Evolutionary conservation across 1,140 invertebrate species (phyloP).

Genomic region (Kradibia gibbosae): DNA sequence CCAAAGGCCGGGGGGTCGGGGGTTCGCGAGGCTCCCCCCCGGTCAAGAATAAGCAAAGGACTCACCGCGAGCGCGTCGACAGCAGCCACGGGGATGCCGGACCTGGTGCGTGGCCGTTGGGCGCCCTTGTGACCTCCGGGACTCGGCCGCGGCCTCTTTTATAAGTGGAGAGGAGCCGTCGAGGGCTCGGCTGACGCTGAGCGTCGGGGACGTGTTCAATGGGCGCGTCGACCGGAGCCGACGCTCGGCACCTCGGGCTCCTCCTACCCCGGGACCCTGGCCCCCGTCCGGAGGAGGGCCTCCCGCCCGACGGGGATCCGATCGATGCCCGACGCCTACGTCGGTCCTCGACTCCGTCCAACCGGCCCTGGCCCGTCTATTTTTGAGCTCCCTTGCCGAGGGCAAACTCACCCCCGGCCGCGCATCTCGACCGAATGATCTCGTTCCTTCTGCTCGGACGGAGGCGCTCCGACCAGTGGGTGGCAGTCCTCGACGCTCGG

Average conservation of each 20-base stretch:
- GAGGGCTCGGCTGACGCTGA: slow-evolving; percentile 56
- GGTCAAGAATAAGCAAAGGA: no score
- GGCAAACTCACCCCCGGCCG: no score
- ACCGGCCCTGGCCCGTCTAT: no score
- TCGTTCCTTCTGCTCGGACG: not conserved
- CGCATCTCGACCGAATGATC: not conserved
- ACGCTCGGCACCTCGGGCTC: not conserved
- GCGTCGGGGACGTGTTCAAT: slow-evolving; percentile 64
- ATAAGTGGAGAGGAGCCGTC: slow-evolving; percentile 25
- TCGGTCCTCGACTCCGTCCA: not conserved
- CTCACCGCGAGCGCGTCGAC: not conserved
- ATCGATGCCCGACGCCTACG: not conserved
- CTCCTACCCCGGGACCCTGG: no score
- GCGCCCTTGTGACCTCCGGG: slow-evolving; percentile 32
- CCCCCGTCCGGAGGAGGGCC: no score
- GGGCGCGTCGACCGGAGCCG: slow-evolving; percentile 60
- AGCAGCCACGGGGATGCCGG: no score
- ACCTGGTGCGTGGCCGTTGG: not conserved
- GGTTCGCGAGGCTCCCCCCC: no score
- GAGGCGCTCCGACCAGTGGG: no score
- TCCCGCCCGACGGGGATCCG: not conserved
- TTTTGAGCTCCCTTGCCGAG: not conserved
- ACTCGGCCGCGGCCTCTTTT: not conserved
- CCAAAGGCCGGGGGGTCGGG: no score
- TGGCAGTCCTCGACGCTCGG: no score